phyloP scores from a whole-genome alignment of 1,140 invertebrate species.

The Amyelois transitella region DNA sequence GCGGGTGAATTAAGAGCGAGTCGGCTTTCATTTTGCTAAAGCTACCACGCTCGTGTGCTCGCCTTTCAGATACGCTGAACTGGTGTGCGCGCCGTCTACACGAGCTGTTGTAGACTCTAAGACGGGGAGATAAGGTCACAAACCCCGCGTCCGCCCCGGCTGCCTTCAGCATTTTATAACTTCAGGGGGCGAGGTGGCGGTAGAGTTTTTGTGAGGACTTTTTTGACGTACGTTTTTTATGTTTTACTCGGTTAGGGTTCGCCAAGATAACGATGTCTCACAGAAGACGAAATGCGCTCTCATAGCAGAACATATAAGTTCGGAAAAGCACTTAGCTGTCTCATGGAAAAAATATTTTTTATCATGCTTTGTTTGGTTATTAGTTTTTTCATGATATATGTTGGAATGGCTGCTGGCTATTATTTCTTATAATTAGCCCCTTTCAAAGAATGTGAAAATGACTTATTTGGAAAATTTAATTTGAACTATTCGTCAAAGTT shows the following conservation, averaged over 20 bases:
- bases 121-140: slow-evolving; percentile 35
- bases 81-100: slow-evolving; percentile 30
- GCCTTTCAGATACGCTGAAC: slow-evolving; percentile 58
- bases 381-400: neutral
- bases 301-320: slow-evolving; percentile 31
- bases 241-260: slow-evolving; percentile 68
- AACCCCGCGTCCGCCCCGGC: slow-evolving; percentile 27
- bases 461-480: slow-evolving; percentile 4
- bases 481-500: slow-evolving; percentile 47
- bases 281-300: slow-evolving; percentile 46
- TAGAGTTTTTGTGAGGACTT: slow-evolving; percentile 69
- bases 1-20: slow-evolving; percentile 71
- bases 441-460: neutral
- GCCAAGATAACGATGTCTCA: slow-evolving; percentile 69
- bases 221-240: slow-evolving; percentile 73
- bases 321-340: slow-evolving; percentile 4
- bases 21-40: slow-evolving; percentile 73
- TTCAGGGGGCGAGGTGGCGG: slow-evolving; percentile 57
- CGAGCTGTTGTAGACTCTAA: slow-evolving; percentile 43
- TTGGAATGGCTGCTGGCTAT: neutral
- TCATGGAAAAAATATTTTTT: slow-evolving; percentile 10
- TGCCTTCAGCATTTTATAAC: slow-evolving; percentile 67
- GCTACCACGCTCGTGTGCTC: slow-evolving; percentile 69
- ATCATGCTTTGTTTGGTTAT: neutral
- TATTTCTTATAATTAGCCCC: neutral